phyloP scores from a whole-genome alignment of 2,888 invertebrate species.

The Lasius platythorax region DNA sequence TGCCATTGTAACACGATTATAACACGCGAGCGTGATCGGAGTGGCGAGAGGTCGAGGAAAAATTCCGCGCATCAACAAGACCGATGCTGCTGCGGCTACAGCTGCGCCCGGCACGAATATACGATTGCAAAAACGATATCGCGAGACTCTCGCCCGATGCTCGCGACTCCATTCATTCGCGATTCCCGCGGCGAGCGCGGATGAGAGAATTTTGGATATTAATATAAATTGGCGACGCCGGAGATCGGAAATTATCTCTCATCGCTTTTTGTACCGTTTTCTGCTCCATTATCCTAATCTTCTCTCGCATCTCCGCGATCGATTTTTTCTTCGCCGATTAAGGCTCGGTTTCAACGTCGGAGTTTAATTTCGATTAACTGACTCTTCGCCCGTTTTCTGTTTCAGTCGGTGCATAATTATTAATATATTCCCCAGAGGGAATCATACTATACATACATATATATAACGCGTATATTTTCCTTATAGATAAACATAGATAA shows the following conservation, averaged over 20 bases:
- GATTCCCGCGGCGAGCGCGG: not conserved
- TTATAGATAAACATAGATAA: not conserved
- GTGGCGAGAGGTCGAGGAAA: conserved; percentile 58
- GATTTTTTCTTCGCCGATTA: not conserved
- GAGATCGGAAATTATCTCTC: conserved; percentile 24
- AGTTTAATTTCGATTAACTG: not conserved
- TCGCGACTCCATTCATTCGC: conserved; percentile 8
- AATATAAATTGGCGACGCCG: not conserved
- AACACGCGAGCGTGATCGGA: conserved; percentile 24
- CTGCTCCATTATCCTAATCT: not conserved
- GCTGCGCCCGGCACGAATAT: conserved; percentile 42
- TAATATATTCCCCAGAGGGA: not conserved
- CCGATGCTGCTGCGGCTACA: conserved; percentile 7
- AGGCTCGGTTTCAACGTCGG: not conserved
- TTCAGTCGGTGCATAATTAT: not conserved
- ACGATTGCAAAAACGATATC: conserved; percentile 60
- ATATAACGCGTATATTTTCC: not conserved
- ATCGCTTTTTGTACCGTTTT: conserved; percentile 15
- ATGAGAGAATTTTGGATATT: conserved; percentile 26
- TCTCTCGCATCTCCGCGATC: not conserved
- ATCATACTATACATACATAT: not conserved
- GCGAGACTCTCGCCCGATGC: conserved; percentile 20
- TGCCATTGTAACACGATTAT: conserved; percentile 43
- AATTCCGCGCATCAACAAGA: conserved; percentile 62
- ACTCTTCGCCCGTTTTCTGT: not conserved